Evolutionary conservation across 2,888 invertebrate species (phyloP), one percentile per base, ranked within the genome.

Genomic region (Thymelicus acteon): DNA sequence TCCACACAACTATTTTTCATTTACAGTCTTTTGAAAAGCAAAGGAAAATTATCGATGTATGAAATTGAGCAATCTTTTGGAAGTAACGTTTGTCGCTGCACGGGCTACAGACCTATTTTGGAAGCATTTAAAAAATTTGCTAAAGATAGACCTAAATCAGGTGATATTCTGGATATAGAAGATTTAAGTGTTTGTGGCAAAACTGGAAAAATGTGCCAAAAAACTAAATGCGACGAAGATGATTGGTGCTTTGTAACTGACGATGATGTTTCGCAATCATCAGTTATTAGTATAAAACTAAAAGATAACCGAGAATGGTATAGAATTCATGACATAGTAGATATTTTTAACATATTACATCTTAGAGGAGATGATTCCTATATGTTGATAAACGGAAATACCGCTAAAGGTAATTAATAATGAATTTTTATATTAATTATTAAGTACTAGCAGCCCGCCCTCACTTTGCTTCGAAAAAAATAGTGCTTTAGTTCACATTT

Each of bases 101-200:
- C 97, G 0, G 97, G 97, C 0, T 97, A 96, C 78, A 92, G 97
- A 8, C 95, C 97, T 1, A 97, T 97, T 68, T 83, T 97, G 60
- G 97, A 97, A 77, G 95, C 97, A 0, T 96, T 97, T 85, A 97
- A 97, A 80, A 95, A 95, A n/a, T 95, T 96, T 73, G 96, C 96
- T 0, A 89, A 82, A 37, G 96, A 96, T 79, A 94, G 95, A 7
- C 91, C 94, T 13, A 37, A 57, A n/a, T 78, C 82, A 4, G 84
- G 92, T 0, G 86, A 89, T 70, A 85, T 95, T 74, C 68, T 78
- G 10, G 95, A 88, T 69, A 85, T 86, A 44, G 83, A 90, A 74
- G 83, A 81, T 69, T 68, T 85, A 5, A 73, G 75, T 49, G 78
- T 77, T 73, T 84, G 80, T 64, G 74, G 78, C 39, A 80, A 79